Evolutionary conservation across 2,888 invertebrate genomes (phyloP), one percentile per base, ranked within the genome.

Genomic region (Zele albiditarsus): DNA sequence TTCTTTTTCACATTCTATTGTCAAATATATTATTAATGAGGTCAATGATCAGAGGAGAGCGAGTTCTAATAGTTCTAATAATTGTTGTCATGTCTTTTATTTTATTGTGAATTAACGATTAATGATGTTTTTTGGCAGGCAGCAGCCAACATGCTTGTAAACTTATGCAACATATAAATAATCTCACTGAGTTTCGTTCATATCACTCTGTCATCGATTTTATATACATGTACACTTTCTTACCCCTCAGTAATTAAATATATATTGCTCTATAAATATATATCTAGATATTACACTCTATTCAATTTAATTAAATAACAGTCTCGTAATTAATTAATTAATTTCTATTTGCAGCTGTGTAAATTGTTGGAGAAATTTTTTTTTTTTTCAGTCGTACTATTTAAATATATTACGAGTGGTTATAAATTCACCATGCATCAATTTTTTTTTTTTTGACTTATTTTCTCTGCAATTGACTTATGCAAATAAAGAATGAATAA

Each of bases 81-180:
- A 0, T 23, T 20, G 20, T 23, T 20, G 4, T 60, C 16, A 31
- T 49, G 46, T 71, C 27, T 31, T 70, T 25, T 65, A 20, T 10
- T 38, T 65, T 23, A n/a, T 46, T 81, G 81, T 84, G 82, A 81
- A 82, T 82, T 81, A 58, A 71, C 71, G 66, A 71, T 63, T 63
- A 27, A 65, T 74, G 42, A 84, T 82, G 84, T 85, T 23, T 85
- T 53, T 83, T 82, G 80, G 80, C 88, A 89, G 87, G 87, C 87
- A 86, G 85, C 88, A 88, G 87, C 86, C 88, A 87, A 82, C 88
- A 88, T 88, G 88, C 88, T 86, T 84, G 83, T 84, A 87, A 85
- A 79, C 46, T 16, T 46, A 87, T 86, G 85, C 88, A 88, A 85
- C 82, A 86, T 83, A 85, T 80, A 87, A 84, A 83, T 82, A 82